A percentile compares a stretch with the other conserved stretches of the same genome.
These are phyloP conservation scores for Ips typographus DNA, from an alignment of 1,140 invertebrate species.

Conservation along the genomic window DNA sequence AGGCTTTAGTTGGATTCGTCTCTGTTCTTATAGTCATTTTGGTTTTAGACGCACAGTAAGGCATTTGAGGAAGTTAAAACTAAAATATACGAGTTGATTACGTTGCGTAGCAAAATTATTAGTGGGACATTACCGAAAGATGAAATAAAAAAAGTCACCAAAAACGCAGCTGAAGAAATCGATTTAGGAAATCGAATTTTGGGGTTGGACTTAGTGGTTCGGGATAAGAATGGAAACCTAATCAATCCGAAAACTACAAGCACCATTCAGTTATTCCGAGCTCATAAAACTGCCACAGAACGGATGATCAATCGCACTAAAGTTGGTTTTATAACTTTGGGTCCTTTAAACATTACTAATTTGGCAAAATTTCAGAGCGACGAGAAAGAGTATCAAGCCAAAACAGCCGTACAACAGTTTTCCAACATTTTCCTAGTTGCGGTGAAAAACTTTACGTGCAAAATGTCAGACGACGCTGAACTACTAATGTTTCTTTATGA, in stretches of 20 bases:
- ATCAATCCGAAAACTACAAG: conserved; percentile 76
- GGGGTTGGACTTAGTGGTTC: conserved; percentile 79
- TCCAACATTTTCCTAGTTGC: conserved; percentile 59
- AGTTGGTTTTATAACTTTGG: conserved; percentile 19
- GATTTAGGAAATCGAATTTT: conserved; percentile 81
- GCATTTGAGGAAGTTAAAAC: conserved; percentile 74
- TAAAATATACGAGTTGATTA: conserved; percentile 79
- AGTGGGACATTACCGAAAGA: conserved; percentile 86
- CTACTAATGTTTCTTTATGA: conserved; percentile 81
- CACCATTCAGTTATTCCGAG: conserved; percentile 74
- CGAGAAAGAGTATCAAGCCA: conserved; percentile 53
- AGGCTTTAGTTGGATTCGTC: neutral
- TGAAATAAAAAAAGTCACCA: conserved; percentile 81
- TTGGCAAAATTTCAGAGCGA: conserved; percentile 45
- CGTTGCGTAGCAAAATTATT: conserved; percentile 76
- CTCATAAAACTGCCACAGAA: conserved; percentile 71
- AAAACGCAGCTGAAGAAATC: conserved; percentile 81
- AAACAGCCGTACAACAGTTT: conserved; percentile 51
- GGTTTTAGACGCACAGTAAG: conserved; percentile 57
- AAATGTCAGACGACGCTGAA: conserved; percentile 81
- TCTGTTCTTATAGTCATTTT: neutral
- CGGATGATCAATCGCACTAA: conserved; percentile 64
- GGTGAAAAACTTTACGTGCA: conserved; percentile 75
- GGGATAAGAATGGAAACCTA: conserved; percentile 80
- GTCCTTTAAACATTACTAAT: neutral